Evolutionary conservation across 2,113 vertebrate genomes (phyloP).

Genomic region (Ceuthmochares aereus): DNA sequence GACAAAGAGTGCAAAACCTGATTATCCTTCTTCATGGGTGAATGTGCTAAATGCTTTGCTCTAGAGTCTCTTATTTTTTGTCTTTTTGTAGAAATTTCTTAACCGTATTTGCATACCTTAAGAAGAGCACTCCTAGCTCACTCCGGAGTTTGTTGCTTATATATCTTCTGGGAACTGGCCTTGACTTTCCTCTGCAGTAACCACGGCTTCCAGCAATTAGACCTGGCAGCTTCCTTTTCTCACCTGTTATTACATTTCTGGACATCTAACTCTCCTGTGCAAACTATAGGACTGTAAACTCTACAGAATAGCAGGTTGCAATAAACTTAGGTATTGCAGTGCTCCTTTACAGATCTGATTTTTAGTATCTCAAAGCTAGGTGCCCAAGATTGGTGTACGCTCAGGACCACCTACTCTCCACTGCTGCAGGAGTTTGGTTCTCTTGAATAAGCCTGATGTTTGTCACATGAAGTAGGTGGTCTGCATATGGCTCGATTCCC

Average conservation of each 20-base stretch:
- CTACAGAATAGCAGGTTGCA: background rate
- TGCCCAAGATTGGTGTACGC: background rate
- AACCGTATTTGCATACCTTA: background rate
- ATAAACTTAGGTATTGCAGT: background rate
- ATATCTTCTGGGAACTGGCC: background rate
- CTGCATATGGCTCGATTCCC: background rate
- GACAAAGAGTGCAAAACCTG: background rate
- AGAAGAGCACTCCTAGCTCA: background rate
- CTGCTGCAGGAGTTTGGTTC: background rate
- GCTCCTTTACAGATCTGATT: background rate
- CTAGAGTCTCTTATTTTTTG: background rate
- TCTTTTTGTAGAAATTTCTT: background rate
- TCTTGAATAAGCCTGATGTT: background rate
- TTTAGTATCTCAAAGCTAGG: background rate
- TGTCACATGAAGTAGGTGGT: background rate
- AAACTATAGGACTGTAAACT: background rate
- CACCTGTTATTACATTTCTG: background rate
- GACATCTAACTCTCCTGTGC: background rate
- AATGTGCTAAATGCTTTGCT: background rate
- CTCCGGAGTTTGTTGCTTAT: background rate
- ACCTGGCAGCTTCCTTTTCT: background rate
- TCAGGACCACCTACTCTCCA: background rate
- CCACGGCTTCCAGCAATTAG: background rate
- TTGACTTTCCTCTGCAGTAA: background rate
- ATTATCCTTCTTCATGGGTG: background rate